Conservation (phyloP, 2,888 invertebrate genomes). For the Ichneumoninae sp. region DNA sequence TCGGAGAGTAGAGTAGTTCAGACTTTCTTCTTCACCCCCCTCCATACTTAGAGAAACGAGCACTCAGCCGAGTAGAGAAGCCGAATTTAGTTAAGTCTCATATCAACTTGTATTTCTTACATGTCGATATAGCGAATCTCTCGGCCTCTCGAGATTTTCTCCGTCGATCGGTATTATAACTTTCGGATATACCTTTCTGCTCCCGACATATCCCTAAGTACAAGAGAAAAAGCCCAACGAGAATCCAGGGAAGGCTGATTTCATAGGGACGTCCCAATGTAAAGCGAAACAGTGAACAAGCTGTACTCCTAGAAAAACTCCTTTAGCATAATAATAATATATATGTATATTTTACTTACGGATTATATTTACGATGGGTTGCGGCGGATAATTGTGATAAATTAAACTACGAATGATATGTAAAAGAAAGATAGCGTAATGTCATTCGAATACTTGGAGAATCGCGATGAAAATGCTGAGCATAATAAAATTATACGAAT, state of each 20-base stretch:
- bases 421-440: slow-evolving; percentile 31
- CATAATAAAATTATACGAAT: slow-evolving; percentile 57
- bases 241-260: slow-evolving; percentile 31
- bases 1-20: slow-evolving; percentile 34
- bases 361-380: slow-evolving; percentile 49
- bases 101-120: neutral
- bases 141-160: slow-evolving; percentile 11
- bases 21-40: slow-evolving; percentile 22
- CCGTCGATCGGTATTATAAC: neutral
- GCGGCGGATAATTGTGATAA: slow-evolving; percentile 66
- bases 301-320: slow-evolving; percentile 35
- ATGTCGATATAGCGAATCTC: neutral
- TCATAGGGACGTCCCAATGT: slow-evolving; percentile 23
- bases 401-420: slow-evolving; percentile 56
- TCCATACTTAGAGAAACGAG: slow-evolving; percentile 43
- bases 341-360: slow-evolving; percentile 64
- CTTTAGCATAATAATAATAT: slow-evolving; percentile 51
- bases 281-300: slow-evolving; percentile 25
- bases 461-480: slow-evolving; percentile 26
- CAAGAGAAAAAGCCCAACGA: slow-evolving; percentile 7
- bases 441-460: slow-evolving; percentile 32
- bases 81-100: slow-evolving; percentile 6
- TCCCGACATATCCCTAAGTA: slow-evolving; percentile 48
- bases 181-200: slow-evolving; percentile 9
- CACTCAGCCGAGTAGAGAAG: slow-evolving; percentile 29